Evolutionary conservation across 2,888 invertebrate species (phyloP).

Genomic region (Therioaphis trifolii): DNA sequence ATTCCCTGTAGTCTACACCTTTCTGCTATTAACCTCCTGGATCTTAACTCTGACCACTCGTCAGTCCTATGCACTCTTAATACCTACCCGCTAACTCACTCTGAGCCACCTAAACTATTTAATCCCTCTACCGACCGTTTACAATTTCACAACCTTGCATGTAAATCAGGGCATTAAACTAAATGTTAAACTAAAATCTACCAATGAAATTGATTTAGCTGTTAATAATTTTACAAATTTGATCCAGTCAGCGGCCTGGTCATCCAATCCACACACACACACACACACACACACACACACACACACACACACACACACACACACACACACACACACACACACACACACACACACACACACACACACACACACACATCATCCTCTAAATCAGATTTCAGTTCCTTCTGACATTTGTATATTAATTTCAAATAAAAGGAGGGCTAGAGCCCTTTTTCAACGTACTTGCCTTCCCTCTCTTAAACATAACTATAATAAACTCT

Average conservation of each 20-base stretch:
- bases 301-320: no score
- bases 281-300: no score
- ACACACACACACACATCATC: background rate
- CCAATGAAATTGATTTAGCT: background rate
- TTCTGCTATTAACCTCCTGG: background rate
- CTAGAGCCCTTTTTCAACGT: conserved; percentile 2
- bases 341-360: no score
- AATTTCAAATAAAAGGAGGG: background rate
- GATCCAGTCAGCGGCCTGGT: conserved; percentile 10
- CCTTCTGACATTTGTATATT: background rate
- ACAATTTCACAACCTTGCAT: background rate
- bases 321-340: no score
- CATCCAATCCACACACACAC: background rate
- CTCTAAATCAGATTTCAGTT: background rate
- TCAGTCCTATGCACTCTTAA: background rate
- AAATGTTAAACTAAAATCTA: conserved; percentile 11
- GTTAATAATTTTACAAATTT: conserved; percentile 1
- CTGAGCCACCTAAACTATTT: background rate
- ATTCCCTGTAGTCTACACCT: background rate
- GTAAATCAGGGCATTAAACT: conserved; percentile 2
- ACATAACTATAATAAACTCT: conserved; percentile 1
- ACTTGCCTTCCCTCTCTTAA: background rate
- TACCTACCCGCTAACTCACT: background rate
- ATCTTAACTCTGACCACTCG: background rate
- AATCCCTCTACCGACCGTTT: background rate